phyloP scores from a whole-genome alignment of 2,888 invertebrate genomes.

The Ernsta delagoae region DNA sequence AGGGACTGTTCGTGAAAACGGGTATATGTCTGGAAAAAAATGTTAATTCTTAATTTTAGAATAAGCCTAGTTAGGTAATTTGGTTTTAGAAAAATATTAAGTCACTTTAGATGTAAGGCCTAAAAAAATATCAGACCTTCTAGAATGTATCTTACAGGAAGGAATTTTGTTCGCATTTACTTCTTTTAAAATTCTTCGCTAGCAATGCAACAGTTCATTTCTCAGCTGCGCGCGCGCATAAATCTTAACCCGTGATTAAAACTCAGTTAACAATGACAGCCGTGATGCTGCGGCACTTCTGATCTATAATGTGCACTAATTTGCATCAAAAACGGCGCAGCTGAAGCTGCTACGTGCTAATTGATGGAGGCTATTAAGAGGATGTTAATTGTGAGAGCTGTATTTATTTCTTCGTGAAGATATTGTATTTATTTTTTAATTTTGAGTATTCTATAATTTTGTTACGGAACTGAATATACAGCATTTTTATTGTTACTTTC shows the following conservation, averaged over 20 bases:
- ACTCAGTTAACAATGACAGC: slow-evolving; percentile 59
- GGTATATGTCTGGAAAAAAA: no score
- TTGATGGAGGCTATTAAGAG: slow-evolving; percentile 14
- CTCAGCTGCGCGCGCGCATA: slow-evolving; percentile 49
- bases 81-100: no score
- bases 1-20: no score
- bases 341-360: slow-evolving; percentile 19
- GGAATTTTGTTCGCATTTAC: neutral
- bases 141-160: no score
- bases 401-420: slow-evolving; percentile 12
- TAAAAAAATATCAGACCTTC: no score
- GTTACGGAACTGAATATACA: no score
- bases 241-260: slow-evolving; percentile 59
- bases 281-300: slow-evolving; percentile 54
- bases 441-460: no score
- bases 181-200: neutral
- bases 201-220: slow-evolving; percentile 1
- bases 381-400: slow-evolving; percentile 22
- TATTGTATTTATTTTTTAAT: neutral
- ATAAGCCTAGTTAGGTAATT: no score
- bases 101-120: no score
- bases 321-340: slow-evolving; percentile 30
- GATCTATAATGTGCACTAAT: slow-evolving; percentile 33
- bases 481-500: no score
- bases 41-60: no score